Evolutionary conservation across 2,888 invertebrate species (phyloP).

Genomic region (Clunio marinus): DNA sequence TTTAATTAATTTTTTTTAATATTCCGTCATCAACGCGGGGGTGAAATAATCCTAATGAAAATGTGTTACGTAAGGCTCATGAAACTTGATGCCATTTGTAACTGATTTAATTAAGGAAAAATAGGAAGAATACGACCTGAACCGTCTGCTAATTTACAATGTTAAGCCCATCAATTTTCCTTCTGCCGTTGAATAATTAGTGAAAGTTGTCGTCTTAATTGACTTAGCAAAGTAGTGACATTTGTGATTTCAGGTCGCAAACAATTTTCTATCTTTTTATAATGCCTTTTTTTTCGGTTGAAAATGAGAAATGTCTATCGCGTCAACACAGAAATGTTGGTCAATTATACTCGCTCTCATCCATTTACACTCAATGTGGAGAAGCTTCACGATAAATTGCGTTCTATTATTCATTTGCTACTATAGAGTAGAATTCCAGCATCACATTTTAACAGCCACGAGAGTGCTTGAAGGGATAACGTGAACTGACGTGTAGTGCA

Average conservation of each 20-base stretch:
- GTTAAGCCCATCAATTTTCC: neutral
- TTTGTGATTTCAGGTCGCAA: neutral
- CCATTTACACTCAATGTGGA: neutral
- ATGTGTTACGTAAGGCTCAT: neutral
- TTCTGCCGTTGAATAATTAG: neutral
- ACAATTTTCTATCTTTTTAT: neutral
- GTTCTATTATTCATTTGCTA: neutral
- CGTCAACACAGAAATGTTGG: neutral
- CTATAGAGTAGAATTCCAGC: too few relatives aligned
- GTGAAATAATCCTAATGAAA: neutral
- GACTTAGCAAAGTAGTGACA: neutral
- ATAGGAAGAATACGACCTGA: constrained; percentile 2
- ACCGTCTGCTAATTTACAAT: neutral
- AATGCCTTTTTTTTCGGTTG: neutral
- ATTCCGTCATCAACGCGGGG: neutral
- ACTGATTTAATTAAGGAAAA: constrained; percentile 21
- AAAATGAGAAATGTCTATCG: neutral
- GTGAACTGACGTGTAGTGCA: too few relatives aligned
- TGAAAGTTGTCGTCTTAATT: neutral
- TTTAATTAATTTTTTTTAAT: constrained; percentile 36
- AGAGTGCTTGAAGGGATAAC: too few relatives aligned
- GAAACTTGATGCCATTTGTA: neutral
- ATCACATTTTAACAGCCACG: too few relatives aligned
- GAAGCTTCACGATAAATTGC: neutral
- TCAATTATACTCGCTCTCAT: neutral